A percentile compares a stretch with the other conserved stretches of the same genome.
These are phyloP conservation scores for Taxidea taxus DNA, from an alignment of 2,113 vertebrate genomes.

Conservation along the genomic window DNA sequence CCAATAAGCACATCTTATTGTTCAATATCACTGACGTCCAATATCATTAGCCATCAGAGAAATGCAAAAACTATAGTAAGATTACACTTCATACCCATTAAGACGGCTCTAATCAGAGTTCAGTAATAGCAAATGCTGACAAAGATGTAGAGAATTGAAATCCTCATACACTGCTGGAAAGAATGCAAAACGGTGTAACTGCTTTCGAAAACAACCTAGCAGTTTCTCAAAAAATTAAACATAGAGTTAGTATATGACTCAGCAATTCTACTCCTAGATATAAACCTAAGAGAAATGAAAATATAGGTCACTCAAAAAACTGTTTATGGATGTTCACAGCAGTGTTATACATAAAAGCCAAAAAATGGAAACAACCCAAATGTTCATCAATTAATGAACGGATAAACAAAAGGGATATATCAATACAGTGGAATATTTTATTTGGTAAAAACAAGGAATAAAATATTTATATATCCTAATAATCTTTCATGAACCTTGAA, in stretches of 20 bases:
- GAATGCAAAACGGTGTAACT: neutral
- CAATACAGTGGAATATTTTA: neutral
- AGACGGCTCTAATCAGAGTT: neutral
- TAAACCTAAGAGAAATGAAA: slow-evolving; percentile 21
- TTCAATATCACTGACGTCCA: neutral
- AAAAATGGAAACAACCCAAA: neutral
- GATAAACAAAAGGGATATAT: neutral
- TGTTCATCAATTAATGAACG: neutral
- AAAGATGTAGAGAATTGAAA: neutral
- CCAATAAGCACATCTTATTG: neutral
- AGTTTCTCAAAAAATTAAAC: neutral
- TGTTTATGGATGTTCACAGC: neutral
- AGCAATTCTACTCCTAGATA: neutral
- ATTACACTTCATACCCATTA: neutral
- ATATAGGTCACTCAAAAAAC: neutral
- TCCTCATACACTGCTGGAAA: neutral
- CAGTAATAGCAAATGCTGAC: neutral
- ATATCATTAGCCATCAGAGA: neutral
- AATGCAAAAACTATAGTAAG: neutral
- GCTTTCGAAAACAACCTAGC: neutral
- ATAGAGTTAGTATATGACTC: neutral
- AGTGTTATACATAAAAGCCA: neutral
- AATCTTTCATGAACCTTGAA: neutral
- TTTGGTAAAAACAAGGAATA: neutral
- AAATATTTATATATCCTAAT: neutral